These are phyloP conservation scores for Calyptomena viridis DNA, from an alignment of 2,113 vertebrate species.

Conservation along the genomic window DNA sequence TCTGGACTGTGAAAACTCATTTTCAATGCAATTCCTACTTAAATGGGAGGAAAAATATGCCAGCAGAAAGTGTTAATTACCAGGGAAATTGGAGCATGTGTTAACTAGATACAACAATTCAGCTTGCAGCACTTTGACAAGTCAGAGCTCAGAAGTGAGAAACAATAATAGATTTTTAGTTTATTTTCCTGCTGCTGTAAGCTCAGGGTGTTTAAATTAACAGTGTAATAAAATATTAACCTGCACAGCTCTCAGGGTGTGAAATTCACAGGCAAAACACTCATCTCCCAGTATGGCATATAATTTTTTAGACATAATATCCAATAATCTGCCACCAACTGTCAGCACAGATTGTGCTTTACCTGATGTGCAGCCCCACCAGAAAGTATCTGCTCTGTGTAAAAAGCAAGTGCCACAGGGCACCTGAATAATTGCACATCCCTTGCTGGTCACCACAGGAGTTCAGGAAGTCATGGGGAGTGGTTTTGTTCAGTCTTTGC, in stretches of 20 bases:
- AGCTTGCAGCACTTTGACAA: slow-evolving; percentile 37
- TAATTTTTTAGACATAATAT: slow-evolving; percentile 55
- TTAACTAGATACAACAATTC: slow-evolving; percentile 57
- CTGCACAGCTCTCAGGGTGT: slow-evolving; percentile 42
- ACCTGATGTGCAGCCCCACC: neutral
- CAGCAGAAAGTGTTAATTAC: slow-evolving; percentile 51
- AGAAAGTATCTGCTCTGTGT: neutral
- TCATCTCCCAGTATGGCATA: slow-evolving; percentile 24
- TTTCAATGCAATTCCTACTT: neutral
- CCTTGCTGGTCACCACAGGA: neutral
- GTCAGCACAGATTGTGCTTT: neutral
- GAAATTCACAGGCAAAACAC: slow-evolving; percentile 48
- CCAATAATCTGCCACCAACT: slow-evolving; percentile 56
- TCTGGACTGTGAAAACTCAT: neutral
- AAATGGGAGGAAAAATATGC: neutral
- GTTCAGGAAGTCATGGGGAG: neutral
- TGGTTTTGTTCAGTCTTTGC: neutral
- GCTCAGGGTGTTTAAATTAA: slow-evolving; percentile 51
- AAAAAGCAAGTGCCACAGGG: slow-evolving; percentile 62
- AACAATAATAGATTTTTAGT: slow-evolving; percentile 45
- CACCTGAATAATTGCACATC: slow-evolving; percentile 50
- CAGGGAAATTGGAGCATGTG: slow-evolving; percentile 35
- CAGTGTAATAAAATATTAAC: slow-evolving; percentile 58
- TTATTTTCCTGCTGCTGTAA: slow-evolving; percentile 51
- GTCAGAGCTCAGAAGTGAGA: slow-evolving; percentile 19